These are phyloP conservation scores for Diadegma fenestrale DNA, from an alignment of 2,888 invertebrate genomes.

Conservation along the genomic window DNA sequence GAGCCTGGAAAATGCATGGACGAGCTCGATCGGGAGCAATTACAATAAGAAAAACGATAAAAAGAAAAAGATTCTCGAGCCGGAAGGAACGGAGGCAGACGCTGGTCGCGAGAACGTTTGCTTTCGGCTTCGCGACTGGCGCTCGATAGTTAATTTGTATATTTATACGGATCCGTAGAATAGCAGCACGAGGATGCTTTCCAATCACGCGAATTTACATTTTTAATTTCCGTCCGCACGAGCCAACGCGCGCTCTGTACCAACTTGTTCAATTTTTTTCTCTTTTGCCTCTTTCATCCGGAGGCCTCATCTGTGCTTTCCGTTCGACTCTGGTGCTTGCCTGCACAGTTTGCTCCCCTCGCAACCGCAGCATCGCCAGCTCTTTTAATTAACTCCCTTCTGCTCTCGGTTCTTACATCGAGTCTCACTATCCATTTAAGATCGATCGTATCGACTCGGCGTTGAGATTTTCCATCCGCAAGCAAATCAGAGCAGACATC, in stretches of 20 bases:
- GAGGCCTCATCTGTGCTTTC: constrained; percentile 49
- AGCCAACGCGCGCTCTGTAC: constrained; percentile 39
- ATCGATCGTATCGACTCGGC: constrained; percentile 46
- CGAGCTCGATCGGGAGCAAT: constrained; percentile 64
- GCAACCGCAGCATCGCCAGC: constrained; percentile 52
- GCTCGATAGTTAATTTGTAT: constrained; percentile 1
- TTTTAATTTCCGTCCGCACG: constrained; percentile 79
- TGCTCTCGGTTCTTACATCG: constrained; percentile 79
- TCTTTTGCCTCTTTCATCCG: constrained; percentile 44
- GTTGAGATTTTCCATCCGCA: constrained; percentile 36
- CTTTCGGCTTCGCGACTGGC: constrained; percentile 40
- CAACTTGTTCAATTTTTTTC: constrained; percentile 40
- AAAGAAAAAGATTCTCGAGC: constrained; percentile 18
- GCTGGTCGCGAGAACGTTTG: constrained; percentile 48
- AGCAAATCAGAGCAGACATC: constrained; percentile 19
- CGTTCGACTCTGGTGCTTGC: constrained; percentile 58
- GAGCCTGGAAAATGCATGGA: constrained; percentile 38
- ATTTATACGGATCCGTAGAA: constrained; percentile 20
- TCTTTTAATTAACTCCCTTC: constrained; percentile 80
- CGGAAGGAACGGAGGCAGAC: constrained; percentile 68
- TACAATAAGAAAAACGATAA: constrained; percentile 58
- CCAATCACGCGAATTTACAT: constrained; percentile 81
- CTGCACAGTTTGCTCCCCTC: constrained; percentile 40
- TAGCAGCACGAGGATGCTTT: constrained; percentile 65
- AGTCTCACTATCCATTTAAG: constrained; percentile 55